A percentile compares a stretch with the other conserved stretches of the same genome.
Evolutionary conservation across 2,113 vertebrate species (phyloP).

Genomic region (Eudyptes chrysolophus): DNA sequence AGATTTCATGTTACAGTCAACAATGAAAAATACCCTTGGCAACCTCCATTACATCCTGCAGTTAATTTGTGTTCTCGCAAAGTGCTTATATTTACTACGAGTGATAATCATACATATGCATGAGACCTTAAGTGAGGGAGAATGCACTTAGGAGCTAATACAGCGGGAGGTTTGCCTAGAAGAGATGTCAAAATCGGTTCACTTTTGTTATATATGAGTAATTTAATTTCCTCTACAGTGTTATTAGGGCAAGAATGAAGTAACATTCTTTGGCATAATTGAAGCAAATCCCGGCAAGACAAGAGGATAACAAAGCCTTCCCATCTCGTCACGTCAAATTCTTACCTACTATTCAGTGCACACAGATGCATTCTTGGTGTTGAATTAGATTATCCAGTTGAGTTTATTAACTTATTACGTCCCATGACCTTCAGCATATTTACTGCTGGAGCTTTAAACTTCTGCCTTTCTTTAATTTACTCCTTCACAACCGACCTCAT

Average conservation of each 20-base stretch:
- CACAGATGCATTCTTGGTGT: background rate
- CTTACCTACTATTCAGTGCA: constrained; percentile 21
- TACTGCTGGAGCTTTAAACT: constrained; percentile 15
- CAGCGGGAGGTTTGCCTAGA: constrained; percentile 28
- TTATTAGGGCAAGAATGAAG: constrained; percentile 67
- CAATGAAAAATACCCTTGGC: constrained; percentile 45
- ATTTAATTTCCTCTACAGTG: constrained; percentile 67
- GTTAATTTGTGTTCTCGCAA: constrained; percentile 22
- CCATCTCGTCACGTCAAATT: background rate
- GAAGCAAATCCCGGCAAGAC: constrained; percentile 60
- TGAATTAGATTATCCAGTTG: constrained; percentile 20
- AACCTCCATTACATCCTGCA: constrained; percentile 42
- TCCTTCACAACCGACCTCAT: background rate
- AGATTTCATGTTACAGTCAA: constrained; percentile 32
- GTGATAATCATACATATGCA: constrained; percentile 65
- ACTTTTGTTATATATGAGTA: constrained; percentile 58
- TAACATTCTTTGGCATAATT: constrained; percentile 57
- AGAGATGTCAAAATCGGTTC: constrained; percentile 68
- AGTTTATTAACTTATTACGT: constrained; percentile 46
- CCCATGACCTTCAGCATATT: constrained; percentile 31
- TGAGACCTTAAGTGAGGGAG: constrained; percentile 60
- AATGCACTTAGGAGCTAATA: constrained; percentile 31
- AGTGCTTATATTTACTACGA: constrained; percentile 62
- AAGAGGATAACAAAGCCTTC: constrained; percentile 54
- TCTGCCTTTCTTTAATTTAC: background rate